A percentile compares a stretch with the other conserved stretches of the same genome.
These are phyloP conservation scores for Marmota monax DNA, from an alignment of 2,113 vertebrate genomes.

Conservation along the genomic window DNA sequence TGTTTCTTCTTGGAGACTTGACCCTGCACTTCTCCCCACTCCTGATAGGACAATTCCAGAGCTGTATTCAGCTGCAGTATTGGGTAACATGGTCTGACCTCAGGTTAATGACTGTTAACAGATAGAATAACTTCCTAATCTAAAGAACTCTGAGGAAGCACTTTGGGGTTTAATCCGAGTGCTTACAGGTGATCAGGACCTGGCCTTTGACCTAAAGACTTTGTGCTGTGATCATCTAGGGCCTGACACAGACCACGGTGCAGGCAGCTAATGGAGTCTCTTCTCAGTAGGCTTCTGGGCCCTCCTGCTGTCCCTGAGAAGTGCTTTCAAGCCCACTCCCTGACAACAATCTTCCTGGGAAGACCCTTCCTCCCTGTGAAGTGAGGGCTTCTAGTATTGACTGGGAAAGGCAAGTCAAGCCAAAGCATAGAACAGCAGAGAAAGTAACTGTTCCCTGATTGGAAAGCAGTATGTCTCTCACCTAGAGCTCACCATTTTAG, in stretches of 20 bases:
- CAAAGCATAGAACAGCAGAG: background rate
- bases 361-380: background rate
- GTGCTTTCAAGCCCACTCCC: background rate
- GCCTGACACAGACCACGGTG: background rate
- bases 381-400: background rate
- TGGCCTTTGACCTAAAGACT: constrained; percentile 23
- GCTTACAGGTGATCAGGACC: background rate
- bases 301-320: background rate
- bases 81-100: background rate
- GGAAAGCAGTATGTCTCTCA: background rate
- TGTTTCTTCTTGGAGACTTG: background rate
- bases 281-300: background rate
- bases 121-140: constrained; percentile 25
- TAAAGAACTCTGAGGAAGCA: background rate
- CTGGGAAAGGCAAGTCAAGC: background rate
- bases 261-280: background rate
- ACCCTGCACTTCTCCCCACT: background rate
- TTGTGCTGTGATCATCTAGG: background rate
- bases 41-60: too few relatives aligned
- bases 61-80: background rate
- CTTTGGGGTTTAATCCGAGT: background rate
- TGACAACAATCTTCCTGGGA: background rate
- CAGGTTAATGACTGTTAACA: background rate
- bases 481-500: constrained; percentile 26
- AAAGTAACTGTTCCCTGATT: background rate